A percentile compares a stretch with the other conserved stretches of the same genome.
Evolutionary conservation across 2,888 invertebrate species (phyloP).

Genomic region (Microdon myrmicae): DNA sequence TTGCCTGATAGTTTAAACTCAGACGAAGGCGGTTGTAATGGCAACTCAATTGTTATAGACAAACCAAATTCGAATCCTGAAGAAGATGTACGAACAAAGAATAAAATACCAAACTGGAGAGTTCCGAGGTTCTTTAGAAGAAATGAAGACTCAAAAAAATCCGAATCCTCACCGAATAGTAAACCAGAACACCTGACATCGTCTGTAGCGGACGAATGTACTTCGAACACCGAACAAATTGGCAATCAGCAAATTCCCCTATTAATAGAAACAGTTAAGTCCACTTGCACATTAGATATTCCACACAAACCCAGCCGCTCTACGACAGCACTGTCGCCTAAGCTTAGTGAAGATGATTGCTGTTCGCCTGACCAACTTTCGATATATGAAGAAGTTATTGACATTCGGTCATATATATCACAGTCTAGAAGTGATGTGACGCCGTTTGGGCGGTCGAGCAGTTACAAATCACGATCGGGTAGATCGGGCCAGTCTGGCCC

Average conservation of each 20-base stretch:
- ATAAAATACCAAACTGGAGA: slow-evolving; percentile 75
- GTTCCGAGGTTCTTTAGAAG: slow-evolving; percentile 76
- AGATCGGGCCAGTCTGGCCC: slow-evolving; percentile 69
- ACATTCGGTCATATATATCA: slow-evolving; percentile 78
- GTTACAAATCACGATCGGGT: slow-evolving; percentile 77
- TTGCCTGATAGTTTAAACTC: slow-evolving; percentile 85
- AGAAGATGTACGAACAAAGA: slow-evolving; percentile 64
- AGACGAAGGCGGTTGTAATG: slow-evolving; percentile 67
- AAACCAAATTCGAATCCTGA: slow-evolving; percentile 67
- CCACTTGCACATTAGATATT: slow-evolving; percentile 59
- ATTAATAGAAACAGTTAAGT: slow-evolving; percentile 71
- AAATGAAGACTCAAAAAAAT: slow-evolving; percentile 66
- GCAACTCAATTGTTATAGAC: slow-evolving; percentile 59
- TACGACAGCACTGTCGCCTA: slow-evolving; percentile 36
- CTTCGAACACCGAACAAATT: slow-evolving; percentile 61
- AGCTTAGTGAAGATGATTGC: slow-evolving; percentile 60
- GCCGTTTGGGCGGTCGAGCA: slow-evolving; percentile 76
- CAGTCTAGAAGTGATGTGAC: slow-evolving; percentile 79
- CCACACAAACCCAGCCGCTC: slow-evolving; percentile 64
- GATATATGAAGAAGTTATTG: slow-evolving; percentile 75
- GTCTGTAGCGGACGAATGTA: slow-evolving; percentile 56
- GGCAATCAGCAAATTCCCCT: slow-evolving; percentile 77
- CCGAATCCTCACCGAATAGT: slow-evolving; percentile 28
- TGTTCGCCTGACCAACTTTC: slow-evolving; percentile 69
- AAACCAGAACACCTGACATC: slow-evolving; percentile 45